Percentiles rank a stretch among this genome's conserved stretches.
Evolutionary conservation across 2,113 vertebrate genomes (phyloP).

Genomic region (Bubo blakistoni): DNA sequence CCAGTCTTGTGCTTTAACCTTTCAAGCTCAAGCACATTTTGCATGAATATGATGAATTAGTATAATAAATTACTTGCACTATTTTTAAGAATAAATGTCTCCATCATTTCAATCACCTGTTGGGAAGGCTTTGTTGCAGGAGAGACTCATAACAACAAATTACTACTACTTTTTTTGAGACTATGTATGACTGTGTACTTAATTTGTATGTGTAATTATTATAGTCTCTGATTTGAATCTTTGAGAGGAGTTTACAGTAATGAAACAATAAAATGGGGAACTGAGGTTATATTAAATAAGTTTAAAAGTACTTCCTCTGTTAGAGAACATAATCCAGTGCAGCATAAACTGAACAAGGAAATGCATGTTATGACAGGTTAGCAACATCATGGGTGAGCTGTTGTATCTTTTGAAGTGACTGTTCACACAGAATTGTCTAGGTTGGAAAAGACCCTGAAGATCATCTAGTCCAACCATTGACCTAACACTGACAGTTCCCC

Average conservation of each 20-base stretch:
- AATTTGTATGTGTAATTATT: not conserved
- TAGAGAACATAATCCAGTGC: not conserved
- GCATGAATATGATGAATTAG: not conserved
- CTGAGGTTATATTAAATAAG: not conserved
- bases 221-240: not conserved
- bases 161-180: not conserved
- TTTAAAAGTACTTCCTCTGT: not conserved
- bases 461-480: no score
- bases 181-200: not conserved
- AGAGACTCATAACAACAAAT: not conserved
- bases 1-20: not conserved
- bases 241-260: not conserved
- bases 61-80: not conserved
- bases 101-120: not conserved
- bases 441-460: no score
- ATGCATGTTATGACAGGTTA: not conserved
- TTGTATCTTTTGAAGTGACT: not conserved
- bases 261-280: not conserved
- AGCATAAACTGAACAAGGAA: not conserved
- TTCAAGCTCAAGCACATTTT: not conserved
- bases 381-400: not conserved
- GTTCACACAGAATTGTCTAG: no score
- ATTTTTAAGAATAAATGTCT: not conserved
- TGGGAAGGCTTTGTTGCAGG: not conserved
- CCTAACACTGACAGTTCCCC: no score